Evolutionary conservation across 2,113 vertebrate species (phyloP), one percentile per base, ranked within the genome.

Genomic region (Emberiza fucata): DNA sequence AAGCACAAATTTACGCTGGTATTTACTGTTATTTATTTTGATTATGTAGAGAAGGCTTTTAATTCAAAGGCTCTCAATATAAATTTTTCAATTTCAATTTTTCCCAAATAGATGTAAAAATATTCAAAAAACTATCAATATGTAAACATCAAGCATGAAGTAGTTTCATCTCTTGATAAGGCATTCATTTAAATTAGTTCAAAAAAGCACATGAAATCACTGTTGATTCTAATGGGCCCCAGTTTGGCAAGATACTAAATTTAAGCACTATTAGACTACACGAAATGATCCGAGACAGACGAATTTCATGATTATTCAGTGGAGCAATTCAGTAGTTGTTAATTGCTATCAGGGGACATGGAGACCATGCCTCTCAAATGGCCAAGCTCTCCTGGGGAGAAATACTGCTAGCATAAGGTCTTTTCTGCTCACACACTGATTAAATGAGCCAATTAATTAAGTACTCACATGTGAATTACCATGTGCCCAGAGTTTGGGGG

Each of bases 401-500:
- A 95, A 91, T 92, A 87, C 59, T 92, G 91, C 94, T 89, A 85
- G 61, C 91, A 91, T 92, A 90, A 96, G 81, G 91, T 78, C 91
- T 95, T 91, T 95, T 81, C 78, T 94, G 81, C 63, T 87, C 81
- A 79, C 37, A 76, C 54, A 69, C 65, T 95, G 84, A 95, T 95
- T 96, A 95, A 97, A 95, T 96, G 91, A 95, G 76, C 59, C 93
- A 93, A 85, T 91, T 95, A 96, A 95, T 95, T 96, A 96, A 95
- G 87, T 69, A 54, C 66, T 95, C 87, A 95, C 70, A 92, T 95
- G 87, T 93, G 94, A 91, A 85, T 92, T 95, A 80, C 70, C 81
- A 85, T 90, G 94, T 90, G 81, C 84, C 29, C 35, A 75, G 78
- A 90, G 50, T 91, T 70, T 92, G 54, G 63, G 87, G 84, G 66